Percentiles rank a stretch among this genome's conserved stretches.
phyloP scores from a whole-genome alignment of 2,113 vertebrate genomes.

The Oncorhynchus nerka region DNA sequence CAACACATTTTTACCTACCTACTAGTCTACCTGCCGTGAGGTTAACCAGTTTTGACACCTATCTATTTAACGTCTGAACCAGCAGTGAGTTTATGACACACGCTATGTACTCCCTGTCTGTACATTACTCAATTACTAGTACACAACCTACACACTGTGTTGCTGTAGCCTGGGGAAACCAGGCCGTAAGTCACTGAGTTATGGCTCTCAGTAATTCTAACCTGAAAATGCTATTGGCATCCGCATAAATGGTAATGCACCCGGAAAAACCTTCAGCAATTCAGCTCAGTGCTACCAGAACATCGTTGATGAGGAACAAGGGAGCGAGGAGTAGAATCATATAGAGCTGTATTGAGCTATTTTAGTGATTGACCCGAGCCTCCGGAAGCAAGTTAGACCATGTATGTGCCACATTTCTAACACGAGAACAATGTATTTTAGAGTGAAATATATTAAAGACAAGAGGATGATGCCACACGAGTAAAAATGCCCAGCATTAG shows the following conservation, averaged over 20 bases:
- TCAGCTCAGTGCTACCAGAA: conserved; percentile 3
- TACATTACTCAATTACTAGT: conserved; percentile 6
- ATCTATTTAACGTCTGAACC: neutral
- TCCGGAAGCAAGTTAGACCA: no score
- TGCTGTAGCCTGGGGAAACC: conserved; percentile 15
- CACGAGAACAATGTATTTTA: no score
- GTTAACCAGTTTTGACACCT: conserved; percentile 35
- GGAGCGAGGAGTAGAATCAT: neutral
- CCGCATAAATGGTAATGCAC: conserved; percentile 7
- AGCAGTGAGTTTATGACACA: neutral
- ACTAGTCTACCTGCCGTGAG: neutral
- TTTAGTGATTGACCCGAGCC: neutral
- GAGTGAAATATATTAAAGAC: no score
- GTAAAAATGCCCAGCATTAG: no score
- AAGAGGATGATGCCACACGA: no score
- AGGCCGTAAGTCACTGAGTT: conserved; percentile 32
- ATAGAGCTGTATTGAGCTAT: neutral
- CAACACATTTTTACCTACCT: no score
- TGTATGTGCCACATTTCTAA: no score
- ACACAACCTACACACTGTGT: neutral
- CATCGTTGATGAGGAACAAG: neutral
- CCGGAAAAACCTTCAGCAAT: neutral
- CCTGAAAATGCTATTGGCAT: conserved; percentile 15
- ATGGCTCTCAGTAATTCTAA: conserved; percentile 32
- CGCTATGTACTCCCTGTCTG: neutral